Percentiles rank a stretch among this genome's conserved stretches.
phyloP scores from a whole-genome alignment of 2,797 vertebrate species.

The Spea hammondii region DNA sequence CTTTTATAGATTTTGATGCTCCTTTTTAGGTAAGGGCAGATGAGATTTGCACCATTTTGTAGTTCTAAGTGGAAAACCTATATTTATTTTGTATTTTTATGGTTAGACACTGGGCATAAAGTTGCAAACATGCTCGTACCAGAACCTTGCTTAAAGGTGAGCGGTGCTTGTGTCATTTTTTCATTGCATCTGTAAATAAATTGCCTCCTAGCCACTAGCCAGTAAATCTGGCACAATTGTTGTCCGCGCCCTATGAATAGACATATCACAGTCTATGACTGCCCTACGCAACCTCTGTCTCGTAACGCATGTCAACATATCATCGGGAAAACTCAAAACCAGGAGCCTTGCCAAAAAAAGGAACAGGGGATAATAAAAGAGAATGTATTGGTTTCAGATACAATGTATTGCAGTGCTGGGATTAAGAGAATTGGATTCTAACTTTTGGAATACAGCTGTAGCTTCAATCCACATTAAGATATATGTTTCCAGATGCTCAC shows the following conservation, averaged over 20 bases:
- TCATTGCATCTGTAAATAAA: not conserved
- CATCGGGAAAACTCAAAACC: slow-evolving; percentile 21
- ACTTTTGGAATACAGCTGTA: slow-evolving; percentile 45
- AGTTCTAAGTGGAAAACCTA: too few species aligned
- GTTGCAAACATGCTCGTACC: too few species aligned
- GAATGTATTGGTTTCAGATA: slow-evolving; percentile 38
- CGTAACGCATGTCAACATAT: slow-evolving; percentile 34
- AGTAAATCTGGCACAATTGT: not conserved
- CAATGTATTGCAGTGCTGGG: slow-evolving; percentile 30
- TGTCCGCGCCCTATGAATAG: slow-evolving; percentile 1
- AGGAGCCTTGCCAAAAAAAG: slow-evolving; percentile 42
- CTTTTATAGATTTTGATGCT: too few species aligned
- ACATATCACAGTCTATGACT: slow-evolving; percentile 16
- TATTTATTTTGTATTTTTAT: too few species aligned
- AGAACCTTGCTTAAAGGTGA: too few species aligned
- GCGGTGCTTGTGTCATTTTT: too few species aligned
- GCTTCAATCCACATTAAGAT: slow-evolving; percentile 47
- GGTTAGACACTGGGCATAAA: too few species aligned
- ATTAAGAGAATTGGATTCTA: slow-evolving; percentile 35
- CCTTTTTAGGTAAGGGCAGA: too few species aligned
- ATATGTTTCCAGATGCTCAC: slow-evolving; percentile 50
- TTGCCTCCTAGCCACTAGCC: not conserved
- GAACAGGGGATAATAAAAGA: slow-evolving; percentile 41
- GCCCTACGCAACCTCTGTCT: slow-evolving; percentile 17
- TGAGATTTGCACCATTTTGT: too few species aligned